These are phyloP conservation scores for Habropoda laboriosa DNA, from an alignment of 1,140 invertebrate species.

Conservation along the genomic window DNA sequence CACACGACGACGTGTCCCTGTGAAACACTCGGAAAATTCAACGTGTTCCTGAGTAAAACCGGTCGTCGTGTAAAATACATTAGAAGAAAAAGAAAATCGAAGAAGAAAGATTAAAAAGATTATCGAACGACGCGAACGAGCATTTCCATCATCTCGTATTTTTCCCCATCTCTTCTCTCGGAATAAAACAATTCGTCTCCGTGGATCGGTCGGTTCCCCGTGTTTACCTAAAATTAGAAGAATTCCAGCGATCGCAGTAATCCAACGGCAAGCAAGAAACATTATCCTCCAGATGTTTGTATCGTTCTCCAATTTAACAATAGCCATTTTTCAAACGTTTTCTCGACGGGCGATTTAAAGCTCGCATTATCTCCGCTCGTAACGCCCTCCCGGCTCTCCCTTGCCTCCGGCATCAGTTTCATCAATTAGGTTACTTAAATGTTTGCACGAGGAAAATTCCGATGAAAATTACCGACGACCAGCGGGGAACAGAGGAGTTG, in stretches of 20 bases:
- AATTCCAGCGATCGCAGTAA: background rate
- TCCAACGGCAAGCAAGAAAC: background rate
- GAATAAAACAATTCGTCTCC: background rate
- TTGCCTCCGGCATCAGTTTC: constrained; percentile 2
- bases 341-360: background rate
- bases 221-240: background rate
- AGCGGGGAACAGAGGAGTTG: background rate
- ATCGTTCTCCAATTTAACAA: background rate
- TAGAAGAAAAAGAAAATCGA: background rate
- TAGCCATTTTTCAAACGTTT: background rate
- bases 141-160: background rate
- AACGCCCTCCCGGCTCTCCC: background rate
- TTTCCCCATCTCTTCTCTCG: background rate
- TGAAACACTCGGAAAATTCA: no score
- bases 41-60: no score
- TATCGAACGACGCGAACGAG: no score
- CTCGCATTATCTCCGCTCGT: constrained; percentile 2
- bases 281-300: background rate
- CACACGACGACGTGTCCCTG: no score
- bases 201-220: background rate
- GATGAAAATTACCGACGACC: constrained; percentile 31
- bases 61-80: background rate
- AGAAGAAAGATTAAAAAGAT: background rate
- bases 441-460: constrained; percentile 46
- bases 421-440: constrained; percentile 52